Percentiles rank a stretch among this genome's conserved stretches.
Conservation (phyloP, 1,140 invertebrate genomes). For the Trichonephila inaurata region DNA sequence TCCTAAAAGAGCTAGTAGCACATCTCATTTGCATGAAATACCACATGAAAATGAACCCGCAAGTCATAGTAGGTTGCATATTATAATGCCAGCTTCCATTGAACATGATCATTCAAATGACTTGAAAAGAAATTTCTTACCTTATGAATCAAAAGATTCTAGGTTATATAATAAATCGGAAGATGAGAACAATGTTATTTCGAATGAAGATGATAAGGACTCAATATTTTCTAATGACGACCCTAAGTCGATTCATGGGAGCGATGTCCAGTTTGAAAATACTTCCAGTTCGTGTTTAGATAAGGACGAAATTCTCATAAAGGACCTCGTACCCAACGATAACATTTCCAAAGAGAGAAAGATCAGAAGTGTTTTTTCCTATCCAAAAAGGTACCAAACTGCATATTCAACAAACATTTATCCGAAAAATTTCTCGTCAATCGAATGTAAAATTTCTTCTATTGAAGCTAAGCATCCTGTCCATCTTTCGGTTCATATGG, state of each 20-base stretch:
- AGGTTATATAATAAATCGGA: background rate
- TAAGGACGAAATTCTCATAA: background rate
- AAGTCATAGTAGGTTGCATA: constrained; percentile 11
- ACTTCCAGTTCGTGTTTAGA: background rate
- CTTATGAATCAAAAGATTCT: background rate
- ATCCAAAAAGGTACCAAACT: background rate
- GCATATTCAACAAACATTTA: background rate
- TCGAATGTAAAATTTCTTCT: constrained; percentile 37
- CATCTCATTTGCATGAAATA: constrained; percentile 61
- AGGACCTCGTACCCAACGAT: background rate
- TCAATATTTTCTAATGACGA: background rate
- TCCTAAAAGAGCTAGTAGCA: constrained; percentile 8
- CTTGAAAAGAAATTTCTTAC: background rate
- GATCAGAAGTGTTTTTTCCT: background rate
- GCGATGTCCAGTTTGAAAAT: background rate
- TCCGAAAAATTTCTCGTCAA: background rate
- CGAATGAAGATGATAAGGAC: background rate
- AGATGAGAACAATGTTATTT: background rate
- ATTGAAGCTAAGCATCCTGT: background rate
- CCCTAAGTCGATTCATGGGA: background rate
- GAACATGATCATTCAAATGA: background rate
- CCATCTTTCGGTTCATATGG: background rate
- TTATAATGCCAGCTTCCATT: constrained; percentile 10
- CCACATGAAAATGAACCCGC: background rate
- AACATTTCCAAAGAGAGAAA: background rate